phyloP scores from a whole-genome alignment of 2,113 vertebrate genomes.

The Otocyon megalotis region DNA sequence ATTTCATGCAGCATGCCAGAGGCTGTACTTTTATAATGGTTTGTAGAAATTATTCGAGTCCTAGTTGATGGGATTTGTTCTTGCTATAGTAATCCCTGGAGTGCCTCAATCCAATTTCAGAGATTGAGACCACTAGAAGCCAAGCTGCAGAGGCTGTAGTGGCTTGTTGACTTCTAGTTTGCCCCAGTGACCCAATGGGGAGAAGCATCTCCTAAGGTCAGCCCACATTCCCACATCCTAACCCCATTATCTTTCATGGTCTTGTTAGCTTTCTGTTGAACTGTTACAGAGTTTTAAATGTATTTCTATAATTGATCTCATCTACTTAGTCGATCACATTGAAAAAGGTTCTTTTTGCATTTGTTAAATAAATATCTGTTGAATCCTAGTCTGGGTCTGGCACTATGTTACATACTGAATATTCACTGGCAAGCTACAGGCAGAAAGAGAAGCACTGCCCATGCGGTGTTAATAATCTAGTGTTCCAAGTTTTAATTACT shows the following conservation, averaged over 20 bases:
- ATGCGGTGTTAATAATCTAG: rapidly evolving
- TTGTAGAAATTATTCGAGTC: background rate
- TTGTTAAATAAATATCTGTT: background rate
- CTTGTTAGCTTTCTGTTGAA: rapidly evolving
- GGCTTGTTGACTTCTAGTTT: background rate
- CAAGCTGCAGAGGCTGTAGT: rapidly evolving
- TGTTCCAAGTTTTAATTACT: too few species aligned
- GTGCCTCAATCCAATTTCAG: rapidly evolving
- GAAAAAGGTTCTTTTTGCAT: background rate
- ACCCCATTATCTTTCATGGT: rapidly evolving
- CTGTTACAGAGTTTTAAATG: background rate
- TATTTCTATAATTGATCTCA: background rate
- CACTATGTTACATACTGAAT: too few species aligned
- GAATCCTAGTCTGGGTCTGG: background rate
- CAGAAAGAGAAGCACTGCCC: background rate
- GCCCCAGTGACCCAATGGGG: rapidly evolving
- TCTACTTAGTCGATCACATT: background rate
- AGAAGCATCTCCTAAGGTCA: rapidly evolving
- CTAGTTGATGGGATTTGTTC: too few species aligned
- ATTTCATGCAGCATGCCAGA: background rate
- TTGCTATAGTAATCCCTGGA: background rate
- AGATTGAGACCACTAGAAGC: too few species aligned
- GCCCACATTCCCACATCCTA: rapidly evolving
- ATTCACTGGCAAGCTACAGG: rapidly evolving
- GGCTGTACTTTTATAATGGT: rapidly evolving